Base-by-base conservation (phyloP, 1,140 invertebrate genomes). In the Leptinotarsa lineolata region DNA sequence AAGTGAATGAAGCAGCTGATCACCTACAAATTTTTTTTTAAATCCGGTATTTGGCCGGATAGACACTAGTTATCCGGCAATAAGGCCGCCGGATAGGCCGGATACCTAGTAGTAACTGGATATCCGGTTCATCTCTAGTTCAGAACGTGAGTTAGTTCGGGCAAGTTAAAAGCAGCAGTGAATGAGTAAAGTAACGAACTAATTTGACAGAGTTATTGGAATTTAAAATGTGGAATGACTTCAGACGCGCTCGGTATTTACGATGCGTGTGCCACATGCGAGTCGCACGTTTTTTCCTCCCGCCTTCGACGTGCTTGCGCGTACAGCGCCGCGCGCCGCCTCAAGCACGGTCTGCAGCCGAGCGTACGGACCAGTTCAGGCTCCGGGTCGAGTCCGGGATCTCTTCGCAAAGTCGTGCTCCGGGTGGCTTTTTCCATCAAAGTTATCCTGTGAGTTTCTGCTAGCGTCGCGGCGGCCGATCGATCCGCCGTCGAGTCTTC, bases 361-460 rank as follows among this genome's bases (percentile, higher is more conserved):
- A 73, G 70, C 59, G 58, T 65, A 61, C 76, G 72, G 72, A 78
- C 71, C 78, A 78, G 78, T 78, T 74, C 74, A 73, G 70, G 76
- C 18, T 76, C 76, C 76, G 76, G 78, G 72, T 72, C 73, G 77
- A 74, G 76, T 80, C 78, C 78, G 78, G 78, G 77, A 78, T 69
- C 58, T 67, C 68, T 48, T 24, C 59, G 66, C 74, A n/a, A 67
- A 66, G 24, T 21, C 21, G 44, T 30, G 15, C 48, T 61, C 48
- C 11, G 48, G 54, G 58, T 65, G 24, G 6, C 48, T 18, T 54
- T n/a, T 54, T 18, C n/a, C 15, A 54, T 54, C 48, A 16, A 54
- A 54, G 15, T 54, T 15, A 5, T 3, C 48, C 48, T 54, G 48
- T 76, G 22, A 63, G 44, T 20, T 24, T 20, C 30, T 48, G 15